Percentiles rank a stretch among this genome's conserved stretches.
These are phyloP conservation scores for Pegoplata infirma DNA, from an alignment of 2,888 invertebrate genomes.

Conservation along the genomic window DNA sequence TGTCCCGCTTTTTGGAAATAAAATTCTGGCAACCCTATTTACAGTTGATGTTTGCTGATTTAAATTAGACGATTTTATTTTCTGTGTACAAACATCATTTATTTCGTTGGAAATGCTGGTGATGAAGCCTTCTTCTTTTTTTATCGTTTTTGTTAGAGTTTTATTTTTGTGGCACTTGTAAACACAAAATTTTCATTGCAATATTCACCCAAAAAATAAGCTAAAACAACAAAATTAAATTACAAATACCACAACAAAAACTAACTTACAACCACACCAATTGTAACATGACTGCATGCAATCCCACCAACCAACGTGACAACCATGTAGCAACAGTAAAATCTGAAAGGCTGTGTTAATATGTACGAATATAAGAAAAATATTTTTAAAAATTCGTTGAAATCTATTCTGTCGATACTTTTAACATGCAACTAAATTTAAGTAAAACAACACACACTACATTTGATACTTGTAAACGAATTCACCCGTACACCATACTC, in stretches of 20 bases:
- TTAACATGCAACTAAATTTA: conserved; percentile 5
- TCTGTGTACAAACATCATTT: too few relatives aligned
- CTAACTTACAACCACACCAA: neutral
- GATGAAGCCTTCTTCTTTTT: too few relatives aligned
- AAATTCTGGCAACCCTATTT: too few relatives aligned
- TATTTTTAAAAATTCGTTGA: neutral
- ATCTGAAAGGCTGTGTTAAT: neutral
- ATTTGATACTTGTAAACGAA: too few relatives aligned
- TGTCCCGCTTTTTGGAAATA: too few relatives aligned
- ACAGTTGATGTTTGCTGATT: too few relatives aligned
- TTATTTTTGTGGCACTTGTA: conserved; percentile 47
- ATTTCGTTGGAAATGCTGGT: neutral
- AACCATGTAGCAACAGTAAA: too few relatives aligned
- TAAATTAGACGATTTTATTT: too few relatives aligned
- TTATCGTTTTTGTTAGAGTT: conserved; percentile 15
- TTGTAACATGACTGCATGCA: conserved; percentile 11
- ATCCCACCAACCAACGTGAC: conserved; percentile 11
- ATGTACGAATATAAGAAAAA: conserved; percentile 25
- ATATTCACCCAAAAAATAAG: conserved; percentile 31
- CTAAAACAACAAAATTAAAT: conserved; percentile 46
- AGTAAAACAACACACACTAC: neutral
- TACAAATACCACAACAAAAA: conserved; percentile 23
- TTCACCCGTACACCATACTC: too few relatives aligned
- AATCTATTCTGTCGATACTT: conserved; percentile 18
- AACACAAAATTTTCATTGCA: conserved; percentile 53